Percentiles rank a stretch among this genome's conserved stretches.
Evolutionary conservation across 2,888 invertebrate genomes (phyloP).

Genomic region (Drosophila nr. medialis): DNA sequence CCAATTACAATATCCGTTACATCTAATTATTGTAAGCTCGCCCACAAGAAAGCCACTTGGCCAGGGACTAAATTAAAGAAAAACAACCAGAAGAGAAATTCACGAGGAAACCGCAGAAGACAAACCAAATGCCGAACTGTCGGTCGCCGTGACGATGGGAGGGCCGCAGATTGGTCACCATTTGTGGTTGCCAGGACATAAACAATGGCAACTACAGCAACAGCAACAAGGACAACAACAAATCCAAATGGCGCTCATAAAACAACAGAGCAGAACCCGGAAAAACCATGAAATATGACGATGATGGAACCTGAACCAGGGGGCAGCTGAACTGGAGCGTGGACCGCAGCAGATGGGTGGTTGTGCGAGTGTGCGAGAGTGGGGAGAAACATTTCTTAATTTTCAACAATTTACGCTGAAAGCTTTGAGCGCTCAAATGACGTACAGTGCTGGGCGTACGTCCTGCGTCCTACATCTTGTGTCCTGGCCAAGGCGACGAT

Average conservation of each 20-base stretch:
- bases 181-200: slow-evolving; percentile 80
- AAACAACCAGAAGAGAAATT: slow-evolving; percentile 52
- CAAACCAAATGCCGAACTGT: slow-evolving; percentile 43
- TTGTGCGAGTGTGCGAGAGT: slow-evolving; percentile 38
- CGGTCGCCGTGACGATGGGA: slow-evolving; percentile 17
- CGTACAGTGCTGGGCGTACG: slow-evolving; percentile 47
- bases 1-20: slow-evolving; percentile 85
- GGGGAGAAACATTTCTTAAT: slow-evolving; percentile 78
- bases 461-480: slow-evolving; percentile 19
- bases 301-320: slow-evolving; percentile 55
- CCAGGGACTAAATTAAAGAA: slow-evolving; percentile 76
- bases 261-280: slow-evolving; percentile 68
- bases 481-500: slow-evolving; percentile 67
- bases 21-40: slow-evolving; percentile 83
- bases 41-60: slow-evolving; percentile 71
- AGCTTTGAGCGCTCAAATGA: slow-evolving; percentile 80
- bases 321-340: slow-evolving; percentile 27
- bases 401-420: slow-evolving; percentile 80
- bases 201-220: slow-evolving; percentile 68
- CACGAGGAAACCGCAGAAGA: slow-evolving; percentile 53
- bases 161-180: slow-evolving; percentile 65
- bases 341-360: slow-evolving; percentile 23
- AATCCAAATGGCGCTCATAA: slow-evolving; percentile 73
- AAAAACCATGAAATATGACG: slow-evolving; percentile 74
- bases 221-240: slow-evolving; percentile 38